Percentiles rank a stretch among this genome's conserved stretches.
These are phyloP conservation scores for Anolis sagrei DNA, from an alignment of 2,113 vertebrate species.

Conservation along the genomic window DNA sequence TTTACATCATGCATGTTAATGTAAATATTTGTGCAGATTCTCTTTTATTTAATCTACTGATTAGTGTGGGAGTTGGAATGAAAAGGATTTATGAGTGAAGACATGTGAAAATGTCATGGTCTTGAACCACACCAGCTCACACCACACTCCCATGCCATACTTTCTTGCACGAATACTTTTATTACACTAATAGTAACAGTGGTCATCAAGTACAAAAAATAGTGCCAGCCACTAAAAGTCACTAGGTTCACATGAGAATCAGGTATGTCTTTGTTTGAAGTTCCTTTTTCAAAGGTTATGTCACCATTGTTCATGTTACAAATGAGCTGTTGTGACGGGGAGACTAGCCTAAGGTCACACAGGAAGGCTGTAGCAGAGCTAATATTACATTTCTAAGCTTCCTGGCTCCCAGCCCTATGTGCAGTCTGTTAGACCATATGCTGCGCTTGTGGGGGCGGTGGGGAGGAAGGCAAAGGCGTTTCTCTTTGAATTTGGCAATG, in stretches of 20 bases:
- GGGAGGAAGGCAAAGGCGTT: conserved; percentile 27
- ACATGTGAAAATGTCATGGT: not conserved
- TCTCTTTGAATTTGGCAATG: conserved; percentile 29
- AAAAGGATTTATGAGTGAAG: no score
- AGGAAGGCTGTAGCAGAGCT: conserved; percentile 9
- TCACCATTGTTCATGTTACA: not conserved
- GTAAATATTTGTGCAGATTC: not conserved
- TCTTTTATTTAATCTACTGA: not conserved
- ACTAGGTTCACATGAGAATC: not conserved
- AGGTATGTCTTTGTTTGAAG: not conserved
- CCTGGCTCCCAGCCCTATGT: not conserved
- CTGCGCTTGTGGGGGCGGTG: not conserved
- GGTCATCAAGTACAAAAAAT: not conserved
- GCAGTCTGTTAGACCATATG: conserved; percentile 8
- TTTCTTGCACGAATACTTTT: not conserved
- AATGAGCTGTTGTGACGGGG: not conserved
- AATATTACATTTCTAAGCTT: not conserved
- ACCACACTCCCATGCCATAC: no score
- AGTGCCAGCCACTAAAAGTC: not conserved
- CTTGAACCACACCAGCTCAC: not conserved
- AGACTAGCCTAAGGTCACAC: not conserved
- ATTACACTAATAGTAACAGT: not conserved
- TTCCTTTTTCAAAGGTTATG: not conserved
- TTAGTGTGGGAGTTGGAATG: not conserved
- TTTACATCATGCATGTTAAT: not conserved